Evolutionary conservation across 2,888 invertebrate species (phyloP).

Genomic region (Amaurobius ferox): DNA sequence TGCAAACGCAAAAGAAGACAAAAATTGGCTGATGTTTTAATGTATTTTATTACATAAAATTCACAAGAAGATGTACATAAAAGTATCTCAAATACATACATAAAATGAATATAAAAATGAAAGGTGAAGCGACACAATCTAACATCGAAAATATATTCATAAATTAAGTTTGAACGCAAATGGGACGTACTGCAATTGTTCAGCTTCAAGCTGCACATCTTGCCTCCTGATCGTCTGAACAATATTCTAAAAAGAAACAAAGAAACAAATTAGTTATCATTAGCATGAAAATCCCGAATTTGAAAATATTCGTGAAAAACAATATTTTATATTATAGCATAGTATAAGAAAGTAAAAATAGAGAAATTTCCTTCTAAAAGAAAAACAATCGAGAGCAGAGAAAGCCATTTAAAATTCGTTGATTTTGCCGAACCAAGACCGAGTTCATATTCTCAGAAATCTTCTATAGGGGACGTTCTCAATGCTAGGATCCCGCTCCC

Average conservation of each 20-base stretch:
- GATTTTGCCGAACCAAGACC: too few species aligned
- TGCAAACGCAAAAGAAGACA: too few species aligned
- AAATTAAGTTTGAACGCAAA: slow-evolving; percentile 51
- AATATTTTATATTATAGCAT: neutral
- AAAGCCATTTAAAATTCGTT: too few species aligned
- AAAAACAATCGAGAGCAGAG: too few species aligned
- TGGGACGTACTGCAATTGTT: slow-evolving; percentile 18
- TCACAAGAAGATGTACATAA: slow-evolving; percentile 7
- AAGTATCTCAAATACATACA: neutral
- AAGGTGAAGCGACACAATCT: slow-evolving; percentile 28
- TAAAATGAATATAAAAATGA: slow-evolving; percentile 33
- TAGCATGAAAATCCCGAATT: neutral
- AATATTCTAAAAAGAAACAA: slow-evolving; percentile 36
- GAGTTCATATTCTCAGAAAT: too few species aligned
- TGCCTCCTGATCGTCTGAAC: slow-evolving; percentile 58
- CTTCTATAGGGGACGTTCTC: too few species aligned
- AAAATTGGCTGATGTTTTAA: too few species aligned
- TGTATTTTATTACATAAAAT: neutral
- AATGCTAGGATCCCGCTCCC: too few species aligned
- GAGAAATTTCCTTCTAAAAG: too few species aligned
- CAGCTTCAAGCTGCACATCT: slow-evolving; percentile 34
- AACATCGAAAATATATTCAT: slow-evolving; percentile 38
- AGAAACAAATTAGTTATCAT: neutral
- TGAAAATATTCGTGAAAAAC: neutral
- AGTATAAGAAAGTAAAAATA: too few species aligned